phyloP scores from a whole-genome alignment of 1,140 invertebrate species.

The Cataglyphis hispanica region DNA sequence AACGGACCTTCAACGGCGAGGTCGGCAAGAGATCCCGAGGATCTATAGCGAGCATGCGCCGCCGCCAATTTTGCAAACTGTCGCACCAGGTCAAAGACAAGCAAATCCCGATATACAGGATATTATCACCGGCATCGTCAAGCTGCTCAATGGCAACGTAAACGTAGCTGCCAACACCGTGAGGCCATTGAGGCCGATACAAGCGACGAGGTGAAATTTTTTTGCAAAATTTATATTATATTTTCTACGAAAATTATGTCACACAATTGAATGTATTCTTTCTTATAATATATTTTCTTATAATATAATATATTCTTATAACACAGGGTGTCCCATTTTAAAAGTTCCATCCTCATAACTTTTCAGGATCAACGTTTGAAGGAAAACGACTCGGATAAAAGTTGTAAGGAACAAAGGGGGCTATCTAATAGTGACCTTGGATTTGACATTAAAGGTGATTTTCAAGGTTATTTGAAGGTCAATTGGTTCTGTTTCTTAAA shows the following conservation, averaged over 20 bases:
- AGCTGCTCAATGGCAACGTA: conserved; percentile 95
- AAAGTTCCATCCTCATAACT: too few species aligned
- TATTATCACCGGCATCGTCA: conserved; percentile 96
- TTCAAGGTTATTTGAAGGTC: too few species aligned
- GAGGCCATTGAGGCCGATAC: conserved; percentile 87
- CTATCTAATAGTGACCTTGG: too few species aligned
- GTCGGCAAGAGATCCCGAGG: conserved; percentile 82
- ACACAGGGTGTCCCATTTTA: too few species aligned
- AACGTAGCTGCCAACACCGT: conserved; percentile 91
- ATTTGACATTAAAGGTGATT: too few species aligned
- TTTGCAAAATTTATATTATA: neutral
- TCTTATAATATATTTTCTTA: neutral
- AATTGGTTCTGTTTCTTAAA: too few species aligned
- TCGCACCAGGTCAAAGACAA: conserved; percentile 84
- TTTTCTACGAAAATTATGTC: neutral
- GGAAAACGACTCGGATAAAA: too few species aligned
- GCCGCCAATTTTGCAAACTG: conserved; percentile 77
- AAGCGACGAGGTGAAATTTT: conserved; percentile 84
- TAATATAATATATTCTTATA: too few species aligned
- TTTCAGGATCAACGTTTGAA: too few species aligned
- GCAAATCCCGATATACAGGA: conserved; percentile 95
- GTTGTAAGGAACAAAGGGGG: too few species aligned
- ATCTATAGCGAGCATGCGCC: conserved; percentile 82
- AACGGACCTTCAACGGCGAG: conserved; percentile 77
- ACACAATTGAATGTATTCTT: neutral